Evolutionary conservation across 2,888 invertebrate genomes (phyloP).

Genomic region (Anorthoa munda): DNA sequence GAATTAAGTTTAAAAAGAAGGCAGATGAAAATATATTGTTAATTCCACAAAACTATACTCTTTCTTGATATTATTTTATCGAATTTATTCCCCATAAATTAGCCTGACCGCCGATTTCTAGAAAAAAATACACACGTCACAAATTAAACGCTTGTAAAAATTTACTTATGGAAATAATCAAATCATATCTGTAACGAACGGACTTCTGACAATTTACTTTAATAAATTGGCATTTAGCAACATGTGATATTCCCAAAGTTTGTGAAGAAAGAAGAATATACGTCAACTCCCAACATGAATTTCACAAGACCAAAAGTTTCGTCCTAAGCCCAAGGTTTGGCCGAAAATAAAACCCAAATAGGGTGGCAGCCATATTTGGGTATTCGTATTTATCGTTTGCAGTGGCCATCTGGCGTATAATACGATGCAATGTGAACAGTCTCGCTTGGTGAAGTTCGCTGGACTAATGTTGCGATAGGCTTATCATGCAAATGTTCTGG

Average conservation of each 20-base stretch:
- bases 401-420: conserved; percentile 60
- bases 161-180: too few species aligned
- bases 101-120: too few species aligned
- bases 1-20: neutral
- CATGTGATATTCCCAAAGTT: neutral
- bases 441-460: conserved; percentile 36
- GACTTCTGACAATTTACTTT: too few species aligned
- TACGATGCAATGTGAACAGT: conserved; percentile 56
- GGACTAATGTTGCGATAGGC: conserved; percentile 55
- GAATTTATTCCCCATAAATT: too few species aligned
- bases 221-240: neutral
- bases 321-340: conserved; percentile 21
- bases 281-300: conserved; percentile 2
- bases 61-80: too few species aligned
- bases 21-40: neutral
- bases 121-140: too few species aligned
- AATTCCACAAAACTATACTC: neutral
- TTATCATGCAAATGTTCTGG: conserved; percentile 51
- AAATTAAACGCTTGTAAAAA: too few species aligned
- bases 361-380: conserved; percentile 44
- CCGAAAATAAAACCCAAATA: conserved; percentile 23
- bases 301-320: conserved; percentile 11
- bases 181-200: too few species aligned
- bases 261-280: neutral
- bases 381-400: conserved; percentile 49